These are phyloP conservation scores for Lemur catta DNA, from an alignment of 2,797 vertebrate genomes.

Conservation along the genomic window DNA sequence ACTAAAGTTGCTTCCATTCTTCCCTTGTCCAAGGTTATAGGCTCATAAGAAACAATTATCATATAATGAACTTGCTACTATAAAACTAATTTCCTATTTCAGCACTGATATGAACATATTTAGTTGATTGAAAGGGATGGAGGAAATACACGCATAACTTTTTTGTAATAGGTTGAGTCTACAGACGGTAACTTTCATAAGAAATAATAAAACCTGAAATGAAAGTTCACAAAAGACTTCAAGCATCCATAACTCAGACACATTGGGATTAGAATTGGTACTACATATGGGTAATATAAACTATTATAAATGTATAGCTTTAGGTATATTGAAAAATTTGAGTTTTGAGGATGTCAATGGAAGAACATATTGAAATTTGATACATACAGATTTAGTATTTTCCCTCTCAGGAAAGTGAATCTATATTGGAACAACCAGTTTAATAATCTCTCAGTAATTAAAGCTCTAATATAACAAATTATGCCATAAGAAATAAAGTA, in stretches of 20 bases:
- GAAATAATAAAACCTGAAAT: conserved; percentile 32
- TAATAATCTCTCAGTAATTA: background rate
- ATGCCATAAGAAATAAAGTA: background rate
- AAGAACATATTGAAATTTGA: background rate
- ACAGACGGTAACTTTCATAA: conserved; percentile 55
- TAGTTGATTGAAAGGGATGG: conserved; percentile 66
- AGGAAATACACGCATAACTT: conserved; percentile 69
- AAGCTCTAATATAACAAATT: background rate
- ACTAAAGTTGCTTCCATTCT: conserved; percentile 20
- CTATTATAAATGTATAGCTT: background rate
- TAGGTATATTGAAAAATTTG: background rate
- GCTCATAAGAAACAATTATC: conserved; percentile 75
- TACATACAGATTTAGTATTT: background rate
- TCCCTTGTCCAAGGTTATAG: conserved; percentile 66
- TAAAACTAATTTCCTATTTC: conserved; percentile 78
- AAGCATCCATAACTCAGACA: conserved; percentile 15
- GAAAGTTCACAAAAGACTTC: conserved; percentile 11
- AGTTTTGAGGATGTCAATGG: background rate
- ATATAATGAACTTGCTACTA: conserved; percentile 66
- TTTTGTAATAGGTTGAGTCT: conserved; percentile 69
- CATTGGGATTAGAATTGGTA: background rate
- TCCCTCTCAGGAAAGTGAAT: background rate
- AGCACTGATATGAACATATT: conserved; percentile 66
- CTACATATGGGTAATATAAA: background rate
- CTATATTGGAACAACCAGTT: background rate